These are phyloP conservation scores for Prunella himalayana DNA, from an alignment of 2,113 vertebrate species.

Conservation along the genomic window DNA sequence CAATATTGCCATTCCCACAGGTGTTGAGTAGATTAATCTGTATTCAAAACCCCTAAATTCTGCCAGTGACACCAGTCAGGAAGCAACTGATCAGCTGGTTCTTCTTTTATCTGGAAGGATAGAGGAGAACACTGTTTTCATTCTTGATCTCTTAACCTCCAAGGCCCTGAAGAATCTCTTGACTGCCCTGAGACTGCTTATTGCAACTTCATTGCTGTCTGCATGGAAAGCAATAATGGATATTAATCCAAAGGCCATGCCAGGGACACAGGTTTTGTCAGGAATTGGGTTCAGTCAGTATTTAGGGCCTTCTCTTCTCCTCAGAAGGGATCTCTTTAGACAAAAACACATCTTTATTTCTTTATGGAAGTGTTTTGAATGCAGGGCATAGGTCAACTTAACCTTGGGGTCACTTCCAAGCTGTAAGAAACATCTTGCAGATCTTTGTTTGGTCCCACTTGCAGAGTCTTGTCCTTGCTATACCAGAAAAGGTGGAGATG, in stretches of 20 bases:
- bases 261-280: neutral
- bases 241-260: neutral
- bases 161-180: neutral
- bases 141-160: neutral
- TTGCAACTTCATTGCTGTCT: neutral
- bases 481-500: neutral
- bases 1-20: neutral
- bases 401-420: neutral
- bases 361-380: neutral
- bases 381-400: accelerated
- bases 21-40: neutral
- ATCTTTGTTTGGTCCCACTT: neutral
- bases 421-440: neutral
- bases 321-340: neutral
- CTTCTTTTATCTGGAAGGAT: neutral
- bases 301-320: neutral
- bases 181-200: too few species aligned
- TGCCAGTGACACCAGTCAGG: neutral
- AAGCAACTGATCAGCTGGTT: neutral
- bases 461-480: neutral
- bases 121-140: neutral
- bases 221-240: neutral
- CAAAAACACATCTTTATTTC: neutral
- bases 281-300: accelerated
- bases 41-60: neutral